These are phyloP conservation scores for Pristionchus japonicus DNA, from an alignment of 2,888 invertebrate species.

Conservation along the genomic window DNA sequence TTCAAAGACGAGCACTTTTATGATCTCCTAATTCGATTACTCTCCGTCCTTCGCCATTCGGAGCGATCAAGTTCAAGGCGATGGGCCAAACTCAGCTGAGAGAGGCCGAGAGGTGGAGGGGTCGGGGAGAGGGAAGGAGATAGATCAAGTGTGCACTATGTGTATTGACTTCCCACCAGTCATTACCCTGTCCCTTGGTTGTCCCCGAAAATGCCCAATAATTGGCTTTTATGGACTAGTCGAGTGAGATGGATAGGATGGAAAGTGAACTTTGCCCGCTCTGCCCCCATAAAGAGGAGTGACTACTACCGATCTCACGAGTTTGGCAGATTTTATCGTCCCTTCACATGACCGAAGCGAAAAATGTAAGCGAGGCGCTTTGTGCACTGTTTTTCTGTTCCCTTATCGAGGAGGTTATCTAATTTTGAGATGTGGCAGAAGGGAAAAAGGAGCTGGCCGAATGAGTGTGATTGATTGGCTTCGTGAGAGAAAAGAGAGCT, in stretches of 20 bases:
- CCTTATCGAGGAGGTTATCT: not conserved
- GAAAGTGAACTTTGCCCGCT: not conserved
- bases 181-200: not conserved
- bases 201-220: conserved; percentile 13
- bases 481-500: not conserved
- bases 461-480: not conserved
- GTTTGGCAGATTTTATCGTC: conserved; percentile 4
- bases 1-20: conserved; percentile 16
- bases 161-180: conserved; percentile 1
- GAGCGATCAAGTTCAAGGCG: conserved; percentile 13
- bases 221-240: not conserved
- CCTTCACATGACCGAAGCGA: not conserved
- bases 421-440: not conserved
- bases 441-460: conserved; percentile 17
- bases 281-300: not conserved
- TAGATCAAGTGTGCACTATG: conserved; percentile 30
- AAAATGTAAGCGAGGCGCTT: not conserved
- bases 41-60: conserved; percentile 13
- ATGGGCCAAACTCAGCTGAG: conserved; percentile 4
- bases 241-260: not conserved
- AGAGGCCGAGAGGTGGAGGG: not conserved
- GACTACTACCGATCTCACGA: conserved; percentile 10
- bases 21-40: conserved; percentile 39
- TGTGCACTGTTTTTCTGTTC: not conserved
- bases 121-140: not conserved